Conservation (phyloP, 64 coral and sea anemone genomes). For the Porites australiensis region DNA sequence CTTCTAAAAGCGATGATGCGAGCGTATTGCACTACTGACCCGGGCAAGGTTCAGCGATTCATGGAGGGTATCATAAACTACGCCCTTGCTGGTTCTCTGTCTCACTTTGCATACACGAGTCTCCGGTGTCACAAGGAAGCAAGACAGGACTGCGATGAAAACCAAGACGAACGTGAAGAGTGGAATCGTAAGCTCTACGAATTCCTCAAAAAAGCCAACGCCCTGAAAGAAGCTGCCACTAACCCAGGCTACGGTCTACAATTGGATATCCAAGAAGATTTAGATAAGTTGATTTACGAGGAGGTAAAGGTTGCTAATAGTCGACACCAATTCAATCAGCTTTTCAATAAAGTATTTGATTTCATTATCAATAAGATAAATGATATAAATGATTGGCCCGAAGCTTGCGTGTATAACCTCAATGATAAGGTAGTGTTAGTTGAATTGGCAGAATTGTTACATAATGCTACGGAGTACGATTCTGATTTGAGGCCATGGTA, state of each 20-base stretch:
- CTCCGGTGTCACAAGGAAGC: constrained; percentile 3
- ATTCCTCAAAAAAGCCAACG: constrained; percentile 26
- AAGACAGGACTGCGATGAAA: neutral
- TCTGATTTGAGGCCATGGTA: too few species aligned
- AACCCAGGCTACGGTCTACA: neutral
- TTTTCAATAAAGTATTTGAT: constrained; percentile 33
- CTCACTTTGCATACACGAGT: constrained; percentile 35
- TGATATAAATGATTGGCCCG: constrained; percentile 35
- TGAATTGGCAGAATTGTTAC: too few species aligned
- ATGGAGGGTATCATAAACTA: constrained; percentile 8
- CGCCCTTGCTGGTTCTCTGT: constrained; percentile 7
- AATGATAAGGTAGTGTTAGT: too few species aligned
- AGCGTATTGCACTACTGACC: constrained; percentile 19
- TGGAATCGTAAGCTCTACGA: constrained; percentile 8
- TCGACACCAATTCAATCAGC: neutral
- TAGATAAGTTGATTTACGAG: constrained; percentile 8
- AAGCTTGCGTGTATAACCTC: too few species aligned
- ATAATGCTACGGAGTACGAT: too few species aligned
- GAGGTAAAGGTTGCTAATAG: constrained; percentile 3
- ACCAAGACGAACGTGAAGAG: constrained; percentile 6
- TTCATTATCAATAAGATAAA: constrained; percentile 5
- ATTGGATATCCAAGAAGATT: neutral
- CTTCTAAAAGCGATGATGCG: constrained; percentile 10
- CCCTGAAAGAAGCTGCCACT: neutral
- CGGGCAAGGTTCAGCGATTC: neutral